Percentiles rank a stretch among this genome's conserved stretches.
These are phyloP conservation scores for Morpho deidamia DNA, from an alignment of 2,888 invertebrate species.

Conservation along the genomic window DNA sequence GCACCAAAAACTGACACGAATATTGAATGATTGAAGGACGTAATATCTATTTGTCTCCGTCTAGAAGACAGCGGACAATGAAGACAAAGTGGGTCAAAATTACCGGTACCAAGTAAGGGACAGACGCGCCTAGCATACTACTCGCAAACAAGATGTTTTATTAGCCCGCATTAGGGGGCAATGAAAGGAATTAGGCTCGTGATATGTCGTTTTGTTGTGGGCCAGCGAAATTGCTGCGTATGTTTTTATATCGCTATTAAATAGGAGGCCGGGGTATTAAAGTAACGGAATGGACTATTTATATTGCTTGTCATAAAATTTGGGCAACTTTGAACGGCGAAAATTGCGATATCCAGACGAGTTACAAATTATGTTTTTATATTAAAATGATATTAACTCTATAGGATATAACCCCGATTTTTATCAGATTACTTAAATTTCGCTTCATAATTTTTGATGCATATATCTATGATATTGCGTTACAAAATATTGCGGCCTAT, in stretches of 20 bases:
- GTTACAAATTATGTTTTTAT: background rate
- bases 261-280: conserved; percentile 2
- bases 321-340: background rate
- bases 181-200: conserved; percentile 58
- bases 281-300: conserved; percentile 6
- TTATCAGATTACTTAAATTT: no score
- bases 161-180: conserved; percentile 58
- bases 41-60: background rate
- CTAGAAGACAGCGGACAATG: conserved; percentile 29
- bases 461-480: no score
- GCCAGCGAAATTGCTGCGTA: conserved; percentile 32
- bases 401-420: no score
- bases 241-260: conserved; percentile 11
- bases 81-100: conserved; percentile 64
- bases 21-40: conserved; percentile 3
- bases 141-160: conserved; percentile 69
- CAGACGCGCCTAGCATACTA: conserved; percentile 46
- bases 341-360: background rate
- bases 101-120: conserved; percentile 47
- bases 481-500: no score
- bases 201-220: conserved; percentile 48
- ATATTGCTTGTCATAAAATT: conserved; percentile 1
- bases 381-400: no score
- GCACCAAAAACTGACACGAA: conserved; percentile 7
- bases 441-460: no score